phyloP scores from a whole-genome alignment of 2,113 vertebrate species.

The Crotalus helleri region DNA sequence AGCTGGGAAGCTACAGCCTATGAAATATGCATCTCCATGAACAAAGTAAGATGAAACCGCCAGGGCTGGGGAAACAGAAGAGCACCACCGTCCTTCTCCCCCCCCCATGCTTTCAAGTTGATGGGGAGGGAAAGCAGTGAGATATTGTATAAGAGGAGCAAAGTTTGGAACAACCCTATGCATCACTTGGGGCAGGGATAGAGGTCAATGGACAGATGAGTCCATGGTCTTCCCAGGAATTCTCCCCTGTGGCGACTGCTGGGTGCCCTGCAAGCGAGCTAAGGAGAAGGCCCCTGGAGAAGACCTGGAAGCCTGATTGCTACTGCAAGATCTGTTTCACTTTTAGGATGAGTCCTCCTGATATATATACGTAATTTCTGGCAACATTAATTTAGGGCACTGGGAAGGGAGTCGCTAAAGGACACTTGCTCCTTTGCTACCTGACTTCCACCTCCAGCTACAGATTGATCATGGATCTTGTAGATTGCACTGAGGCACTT shows the following conservation, averaged over 20 bases:
- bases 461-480: background rate
- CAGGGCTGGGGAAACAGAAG: background rate
- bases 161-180: background rate
- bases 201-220: too few species aligned
- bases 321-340: background rate
- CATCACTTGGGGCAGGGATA: background rate
- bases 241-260: background rate
- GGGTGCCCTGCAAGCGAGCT: too few species aligned
- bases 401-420: slow-evolving; percentile 29
- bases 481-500: background rate
- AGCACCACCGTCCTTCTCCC: slow-evolving; percentile 21
- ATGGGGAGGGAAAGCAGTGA: background rate
- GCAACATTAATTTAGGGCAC: background rate
- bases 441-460: background rate
- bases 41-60: slow-evolving; percentile 50
- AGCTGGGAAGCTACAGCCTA: slow-evolving; percentile 60
- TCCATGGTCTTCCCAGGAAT: too few species aligned
- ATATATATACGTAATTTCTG: background rate
- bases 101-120: background rate
- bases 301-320: too few species aligned
- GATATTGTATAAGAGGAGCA: background rate
- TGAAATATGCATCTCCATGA: slow-evolving; percentile 57
- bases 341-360: background rate
- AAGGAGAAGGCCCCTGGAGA: too few species aligned
- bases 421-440: slow-evolving; percentile 37